phyloP scores from a whole-genome alignment of 2,888 invertebrate species.

The Strigamia crassipes region DNA sequence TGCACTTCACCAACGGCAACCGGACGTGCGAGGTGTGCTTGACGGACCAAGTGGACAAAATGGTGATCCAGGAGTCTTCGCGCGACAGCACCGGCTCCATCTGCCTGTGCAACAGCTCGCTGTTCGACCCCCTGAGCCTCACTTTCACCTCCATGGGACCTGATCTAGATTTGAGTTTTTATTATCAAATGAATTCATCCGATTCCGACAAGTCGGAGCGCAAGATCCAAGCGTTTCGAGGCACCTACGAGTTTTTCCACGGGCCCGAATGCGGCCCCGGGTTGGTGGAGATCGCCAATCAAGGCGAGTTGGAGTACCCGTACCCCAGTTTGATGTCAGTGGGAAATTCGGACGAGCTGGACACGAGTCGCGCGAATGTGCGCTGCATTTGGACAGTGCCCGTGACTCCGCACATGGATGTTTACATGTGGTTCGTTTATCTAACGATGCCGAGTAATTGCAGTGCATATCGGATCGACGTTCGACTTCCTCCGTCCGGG shows the following conservation, averaged over 20 bases:
- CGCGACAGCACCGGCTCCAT: slow-evolving; percentile 46
- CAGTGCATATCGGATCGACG: slow-evolving; percentile 34
- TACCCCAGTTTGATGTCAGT: slow-evolving; percentile 70
- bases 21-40: slow-evolving; percentile 51
- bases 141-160: slow-evolving; percentile 32
- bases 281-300: slow-evolving; percentile 46
- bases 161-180: slow-evolving; percentile 4
- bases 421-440: slow-evolving; percentile 85
- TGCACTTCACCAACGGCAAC: slow-evolving; percentile 51
- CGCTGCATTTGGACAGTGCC: slow-evolving; percentile 77
- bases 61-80: slow-evolving; percentile 51
- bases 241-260: slow-evolving; percentile 85
- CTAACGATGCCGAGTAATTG: slow-evolving; percentile 67
- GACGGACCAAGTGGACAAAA: slow-evolving; percentile 51
- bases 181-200: slow-evolving; percentile 29
- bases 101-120: slow-evolving; percentile 48
- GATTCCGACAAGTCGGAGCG: slow-evolving; percentile 54
- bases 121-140: neutral
- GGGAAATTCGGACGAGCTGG: slow-evolving; percentile 58
- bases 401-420: slow-evolving; percentile 74
- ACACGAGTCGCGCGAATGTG: slow-evolving; percentile 54
- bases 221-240: slow-evolving; percentile 76
- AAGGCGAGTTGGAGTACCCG: slow-evolving; percentile 51
- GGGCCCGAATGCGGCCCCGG: slow-evolving; percentile 61
- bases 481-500: slow-evolving; percentile 64